Evolutionary conservation across 2,113 vertebrate genomes (phyloP).

Genomic region (Platysteira castanea): DNA sequence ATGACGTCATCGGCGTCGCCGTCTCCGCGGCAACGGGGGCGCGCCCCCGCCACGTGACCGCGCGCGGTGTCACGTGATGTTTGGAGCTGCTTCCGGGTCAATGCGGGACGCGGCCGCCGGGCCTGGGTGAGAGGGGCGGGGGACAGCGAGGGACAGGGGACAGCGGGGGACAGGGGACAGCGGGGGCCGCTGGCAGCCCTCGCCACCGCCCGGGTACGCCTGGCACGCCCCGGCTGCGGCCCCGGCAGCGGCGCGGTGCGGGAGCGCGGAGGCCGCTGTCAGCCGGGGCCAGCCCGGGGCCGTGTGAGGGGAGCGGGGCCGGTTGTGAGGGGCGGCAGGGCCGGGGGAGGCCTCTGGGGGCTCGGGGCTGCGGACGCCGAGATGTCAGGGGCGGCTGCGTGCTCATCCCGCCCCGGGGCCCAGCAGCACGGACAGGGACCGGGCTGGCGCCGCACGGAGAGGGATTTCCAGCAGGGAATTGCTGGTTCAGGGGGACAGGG

Average conservation of each 20-base stretch:
- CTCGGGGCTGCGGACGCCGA: too few relatives aligned
- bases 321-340: too few relatives aligned
- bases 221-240: too few relatives aligned
- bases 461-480: background rate
- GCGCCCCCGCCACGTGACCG: slow-evolving; percentile 45
- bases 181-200: background rate
- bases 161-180: background rate
- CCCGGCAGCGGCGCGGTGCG: too few relatives aligned
- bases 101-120: slow-evolving; percentile 65
- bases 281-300: too few relatives aligned
- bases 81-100: slow-evolving; percentile 76
- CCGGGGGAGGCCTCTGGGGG: background rate
- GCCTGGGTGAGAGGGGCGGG: slow-evolving; percentile 34
- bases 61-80: slow-evolving; percentile 61
- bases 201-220: background rate
- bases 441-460: background rate
- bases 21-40: slow-evolving; percentile 46
- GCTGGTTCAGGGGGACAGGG: accelerated
- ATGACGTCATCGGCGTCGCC: background rate
- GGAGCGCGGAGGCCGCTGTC: too few relatives aligned
- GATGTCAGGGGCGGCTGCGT: accelerated
- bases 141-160: background rate
- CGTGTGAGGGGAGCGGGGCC: too few relatives aligned
- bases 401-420: background rate
- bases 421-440: accelerated